phyloP scores from a whole-genome alignment of 2,888 invertebrate species.

The Diaperis boleti region DNA sequence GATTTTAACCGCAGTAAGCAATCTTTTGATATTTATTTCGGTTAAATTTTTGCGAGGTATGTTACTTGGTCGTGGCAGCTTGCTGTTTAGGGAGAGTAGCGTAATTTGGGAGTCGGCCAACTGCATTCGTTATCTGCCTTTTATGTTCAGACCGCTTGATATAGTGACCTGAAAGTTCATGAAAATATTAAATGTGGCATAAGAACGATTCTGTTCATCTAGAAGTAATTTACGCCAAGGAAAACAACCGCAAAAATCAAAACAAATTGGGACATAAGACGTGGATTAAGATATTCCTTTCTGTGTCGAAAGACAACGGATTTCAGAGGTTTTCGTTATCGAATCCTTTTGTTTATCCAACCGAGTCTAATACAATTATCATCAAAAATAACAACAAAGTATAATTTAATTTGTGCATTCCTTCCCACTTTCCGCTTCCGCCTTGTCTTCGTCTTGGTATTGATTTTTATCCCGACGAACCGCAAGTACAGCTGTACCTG shows the following conservation, averaged over 20 bases:
- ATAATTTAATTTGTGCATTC: conserved; percentile 50
- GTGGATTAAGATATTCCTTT: conserved; percentile 28
- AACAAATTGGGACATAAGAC: conserved; percentile 28
- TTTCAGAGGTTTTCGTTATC: conserved; percentile 17
- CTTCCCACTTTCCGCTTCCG: conserved; percentile 59
- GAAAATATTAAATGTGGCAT: conserved; percentile 55
- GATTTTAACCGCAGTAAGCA: background rate
- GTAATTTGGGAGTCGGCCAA: conserved; percentile 54
- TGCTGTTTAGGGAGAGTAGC: conserved; percentile 34
- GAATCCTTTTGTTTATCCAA: conserved; percentile 40
- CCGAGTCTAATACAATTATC: conserved; percentile 43
- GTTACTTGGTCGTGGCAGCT: conserved; percentile 11
- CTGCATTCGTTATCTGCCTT: conserved; percentile 44
- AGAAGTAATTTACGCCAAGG: conserved; percentile 29
- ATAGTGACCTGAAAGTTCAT: conserved; percentile 50
- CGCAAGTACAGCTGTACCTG: conserved; percentile 57
- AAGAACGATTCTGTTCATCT: conserved; percentile 45
- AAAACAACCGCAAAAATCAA: conserved; percentile 24
- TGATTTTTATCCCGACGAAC: conserved; percentile 61
- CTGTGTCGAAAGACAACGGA: conserved; percentile 10
- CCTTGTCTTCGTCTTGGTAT: conserved; percentile 56
- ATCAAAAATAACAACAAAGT: conserved; percentile 50
- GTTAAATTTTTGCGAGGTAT: conserved; percentile 9
- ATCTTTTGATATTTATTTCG: background rate
- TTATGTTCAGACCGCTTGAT: conserved; percentile 43